Evolutionary conservation across 2,888 invertebrate species (phyloP).

Genomic region (Tholera decimalis): DNA sequence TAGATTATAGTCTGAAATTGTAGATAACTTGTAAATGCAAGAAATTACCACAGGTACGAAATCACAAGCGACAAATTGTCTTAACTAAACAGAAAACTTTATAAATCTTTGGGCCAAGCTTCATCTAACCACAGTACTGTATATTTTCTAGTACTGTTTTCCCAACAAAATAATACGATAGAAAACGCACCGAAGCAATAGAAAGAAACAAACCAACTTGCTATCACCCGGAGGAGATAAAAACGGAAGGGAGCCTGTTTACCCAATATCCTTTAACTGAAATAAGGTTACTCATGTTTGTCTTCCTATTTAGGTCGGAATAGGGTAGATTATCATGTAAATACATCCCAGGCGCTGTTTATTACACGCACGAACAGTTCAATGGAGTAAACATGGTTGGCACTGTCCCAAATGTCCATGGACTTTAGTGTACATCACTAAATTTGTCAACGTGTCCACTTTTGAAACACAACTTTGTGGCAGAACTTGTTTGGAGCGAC

Average conservation of each 20-base stretch:
- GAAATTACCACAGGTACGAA: too few species aligned
- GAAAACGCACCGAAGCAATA: conserved; percentile 33
- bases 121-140: too few species aligned
- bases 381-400: conserved; percentile 81
- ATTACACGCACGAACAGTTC: conserved; percentile 78
- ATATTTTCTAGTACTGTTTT: conserved; percentile 9
- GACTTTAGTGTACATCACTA: conserved; percentile 70
- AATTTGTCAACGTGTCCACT: conserved; percentile 77
- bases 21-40: too few species aligned
- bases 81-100: too few species aligned
- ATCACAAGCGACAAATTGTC: too few species aligned
- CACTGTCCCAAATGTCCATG: conserved; percentile 73
- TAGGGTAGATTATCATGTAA: conserved; percentile 73
- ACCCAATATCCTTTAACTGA: conserved; percentile 56
- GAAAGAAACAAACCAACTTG: conserved; percentile 15
- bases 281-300: conserved; percentile 64
- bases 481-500: conserved; percentile 41
- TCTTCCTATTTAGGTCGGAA: conserved; percentile 60
- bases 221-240: conserved; percentile 12
- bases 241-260: conserved; percentile 40
- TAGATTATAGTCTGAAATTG: too few species aligned
- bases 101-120: too few species aligned
- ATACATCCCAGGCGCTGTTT: conserved; percentile 73
- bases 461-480: conserved; percentile 56
- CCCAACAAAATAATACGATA: conserved; percentile 11